Conservation (phyloP, 2,797 vertebrate genomes). For the Sparidentex hasta region DNA sequence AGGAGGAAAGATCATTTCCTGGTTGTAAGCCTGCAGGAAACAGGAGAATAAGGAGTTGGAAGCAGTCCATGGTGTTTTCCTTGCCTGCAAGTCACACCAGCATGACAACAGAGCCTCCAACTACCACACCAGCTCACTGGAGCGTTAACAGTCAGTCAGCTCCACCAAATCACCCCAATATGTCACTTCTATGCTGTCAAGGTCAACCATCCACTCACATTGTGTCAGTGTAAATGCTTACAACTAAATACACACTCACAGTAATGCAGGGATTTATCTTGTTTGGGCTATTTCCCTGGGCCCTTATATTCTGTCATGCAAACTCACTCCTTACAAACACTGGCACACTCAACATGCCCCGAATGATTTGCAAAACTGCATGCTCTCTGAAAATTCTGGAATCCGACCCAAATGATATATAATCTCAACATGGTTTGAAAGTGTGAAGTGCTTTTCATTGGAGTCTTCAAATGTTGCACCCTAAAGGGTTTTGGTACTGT, state of each 20-base stretch:
- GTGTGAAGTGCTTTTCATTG: neutral
- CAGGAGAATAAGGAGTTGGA: slow-evolving; percentile 61
- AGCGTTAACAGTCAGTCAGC: slow-evolving; percentile 63
- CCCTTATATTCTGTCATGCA: slow-evolving; percentile 26
- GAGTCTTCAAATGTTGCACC: neutral
- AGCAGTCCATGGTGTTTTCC: slow-evolving; percentile 63
- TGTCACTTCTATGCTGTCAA: slow-evolving; percentile 79
- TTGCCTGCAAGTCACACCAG: slow-evolving; percentile 44
- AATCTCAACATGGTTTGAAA: neutral
- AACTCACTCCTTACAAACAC: slow-evolving; percentile 20
- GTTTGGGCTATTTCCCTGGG: slow-evolving; percentile 14
- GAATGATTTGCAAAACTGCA: slow-evolving; percentile 22
- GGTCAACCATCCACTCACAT: slow-evolving; percentile 59
- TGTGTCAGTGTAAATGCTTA: slow-evolving; percentile 61
- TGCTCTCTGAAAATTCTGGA: neutral
- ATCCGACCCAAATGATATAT: neutral
- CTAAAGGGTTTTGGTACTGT: neutral
- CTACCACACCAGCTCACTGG: slow-evolving; percentile 64
- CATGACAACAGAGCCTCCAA: slow-evolving; percentile 56
- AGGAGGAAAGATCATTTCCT: slow-evolving; percentile 70
- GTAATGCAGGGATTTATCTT: slow-evolving; percentile 52
- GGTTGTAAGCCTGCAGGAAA: slow-evolving; percentile 53
- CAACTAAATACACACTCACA: slow-evolving; percentile 57
- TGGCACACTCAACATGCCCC: neutral
- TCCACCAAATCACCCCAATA: slow-evolving; percentile 77